Base-by-base conservation (phyloP, 1,140 invertebrate species). In the Scaptomyza montana region DNA sequence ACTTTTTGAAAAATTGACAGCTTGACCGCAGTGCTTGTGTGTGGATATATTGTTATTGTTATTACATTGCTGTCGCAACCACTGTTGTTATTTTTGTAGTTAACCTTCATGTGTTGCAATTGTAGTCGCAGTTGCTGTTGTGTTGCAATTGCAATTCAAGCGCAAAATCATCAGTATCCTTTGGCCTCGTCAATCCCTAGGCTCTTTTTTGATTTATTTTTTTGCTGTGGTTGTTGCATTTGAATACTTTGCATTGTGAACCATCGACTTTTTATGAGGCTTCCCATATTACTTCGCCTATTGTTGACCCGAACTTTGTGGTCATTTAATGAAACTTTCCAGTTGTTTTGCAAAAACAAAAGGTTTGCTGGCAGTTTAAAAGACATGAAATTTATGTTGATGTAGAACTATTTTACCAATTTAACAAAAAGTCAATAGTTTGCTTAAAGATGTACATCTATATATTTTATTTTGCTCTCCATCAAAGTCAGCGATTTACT, bases 141-240 rank as follows among this genome's bases (percentile, higher is more conserved):
- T 63, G 59, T 74, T 87, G 80, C 78, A 78, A 78, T 89, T 84
- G 67, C 85, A 89, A 86, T 91, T 91, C 74, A 91, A 86, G 89
- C 85, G 89, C 79, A 82, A 91, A 91, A 91, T 91, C 89, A 91
- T 91, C 91, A 91, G 91, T 91, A 91, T 91, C 78, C 80, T 87
- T 77, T 74, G 72, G 69, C 65, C 70, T 63, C 45, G 28, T 36
- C 9, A 47, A 28, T 16, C 56, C 21, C 25, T 8, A 10, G 41
- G 36, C 62, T 39, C 41, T 19, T 46, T 45, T 13, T 16, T 5
- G 10, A 5, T 55, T 30, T 6, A 2, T 50, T 70, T 9, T 50
- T 70, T 61, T 79, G 53, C 78, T 81, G 70, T 77, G 51, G 79
- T 54, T 70, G 55, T 62, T 70, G 80, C 50, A 61, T 55, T 70